Evolutionary conservation across 2,797 vertebrate species (phyloP), one percentile per base, ranked within the genome.

Genomic region (Trichosurus vulpecula): DNA sequence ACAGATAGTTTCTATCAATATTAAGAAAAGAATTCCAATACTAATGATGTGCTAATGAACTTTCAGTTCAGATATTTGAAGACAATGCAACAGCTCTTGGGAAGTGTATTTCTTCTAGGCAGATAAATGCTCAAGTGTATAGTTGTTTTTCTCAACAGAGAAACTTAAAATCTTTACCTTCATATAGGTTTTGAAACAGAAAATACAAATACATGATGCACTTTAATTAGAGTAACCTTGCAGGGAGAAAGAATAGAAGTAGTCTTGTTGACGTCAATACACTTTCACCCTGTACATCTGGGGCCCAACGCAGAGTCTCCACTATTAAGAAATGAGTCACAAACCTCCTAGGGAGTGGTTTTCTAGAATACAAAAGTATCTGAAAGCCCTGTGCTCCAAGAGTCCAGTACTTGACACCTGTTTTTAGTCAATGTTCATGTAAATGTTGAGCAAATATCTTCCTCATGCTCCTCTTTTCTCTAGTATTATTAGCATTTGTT

Each of bases 1-100:
- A 66, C 52, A 92, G 87, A 93, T 51, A 31, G 25, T 94, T 57
- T 74, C 96, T 98, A 96, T 97, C 94, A 53, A 41, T 97, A 94
- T 97, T 94, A 96, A 93, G 61, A 92, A 47, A 54, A 52, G 16
- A 56, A 54, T 6, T 52, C 57, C 94, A 81, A 87, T 93, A 91
- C 25, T n/a, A 94, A 22, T 61, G 54, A 6, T 92, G 87, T 95
- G 92, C 94, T 96, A 94, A 74, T 94, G 94, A 93, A 93, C 90
- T 51, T 57, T 94, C 51, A 91, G 90, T 96, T 56, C 22, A 94
- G 94, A 90, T 91, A 90, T 95, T 91, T 97, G 58, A 92, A 41
- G 55, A 91, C 90, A 93, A 51, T 55, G 96, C 47, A 35, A 2
- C 52, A 96, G 92, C 41, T 94, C 52, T 87, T 92, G 90, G 93